Base-by-base conservation (phyloP, 2,113 vertebrate species). In the Apistogramma diplotaenia region DNA sequence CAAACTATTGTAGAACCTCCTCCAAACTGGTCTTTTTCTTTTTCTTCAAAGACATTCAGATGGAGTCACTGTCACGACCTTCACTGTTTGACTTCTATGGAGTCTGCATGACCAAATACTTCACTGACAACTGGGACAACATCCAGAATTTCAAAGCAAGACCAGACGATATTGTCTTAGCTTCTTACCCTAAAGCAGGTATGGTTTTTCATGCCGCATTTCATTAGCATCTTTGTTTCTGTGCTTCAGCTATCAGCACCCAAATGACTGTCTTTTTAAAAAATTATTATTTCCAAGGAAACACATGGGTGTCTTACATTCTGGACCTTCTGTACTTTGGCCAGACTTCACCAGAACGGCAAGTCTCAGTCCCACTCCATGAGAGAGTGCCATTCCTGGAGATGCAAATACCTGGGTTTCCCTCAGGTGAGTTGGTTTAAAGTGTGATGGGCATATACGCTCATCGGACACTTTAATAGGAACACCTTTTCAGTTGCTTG, bases 111-210 rank as follows among this genome's bases (percentile, higher is more conserved):
- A 53, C 8, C 5, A 73, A 78, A 27, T 37, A 76, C 33, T 92
- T 90, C 19, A 93, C 89, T 3, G 88, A 96, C 35, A 96, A 95
- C 89, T 97, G 96, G 96, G 92, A 88, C 25, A 87, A 89, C 4
- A 58, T 96, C 3, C 91, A 96, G 82, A 92, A 84, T 23, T 96
- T 97, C 40, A 59, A 95, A 81, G 95, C 95, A 5, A 94, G 90
- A 81, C 89, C 95, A 4, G 94, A 96, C 31, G 96, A 97, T 37
- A 93, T 96, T 15, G 82, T 96, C 23, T 93, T 97, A 56, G 95
- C 93, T 18, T 95, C 96, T n/a, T 97, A 95, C 62, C 96, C 96
- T 19, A 97, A 97, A 93, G 92, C 96, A 94, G 96, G 96, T 96
- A 6, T 18, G 74, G 2, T 5, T 57, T 8, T 35, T 60, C n/a